phyloP scores from a whole-genome alignment of 2,888 invertebrate species.

The Mythimna impura region DNA sequence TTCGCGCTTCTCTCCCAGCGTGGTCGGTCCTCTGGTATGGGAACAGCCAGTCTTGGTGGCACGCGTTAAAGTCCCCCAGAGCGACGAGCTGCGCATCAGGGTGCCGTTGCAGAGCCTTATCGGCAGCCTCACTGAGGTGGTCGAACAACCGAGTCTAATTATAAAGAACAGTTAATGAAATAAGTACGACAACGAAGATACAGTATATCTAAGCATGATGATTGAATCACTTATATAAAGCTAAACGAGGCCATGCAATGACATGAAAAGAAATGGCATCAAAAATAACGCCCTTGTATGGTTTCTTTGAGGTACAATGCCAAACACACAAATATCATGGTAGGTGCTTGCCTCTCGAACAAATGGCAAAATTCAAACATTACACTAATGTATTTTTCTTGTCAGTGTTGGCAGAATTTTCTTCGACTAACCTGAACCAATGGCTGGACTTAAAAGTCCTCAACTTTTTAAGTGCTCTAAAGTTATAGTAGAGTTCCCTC shows the following conservation, averaged over 20 bases:
- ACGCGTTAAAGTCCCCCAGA: no score
- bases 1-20: no score
- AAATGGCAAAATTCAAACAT: conserved; percentile 43
- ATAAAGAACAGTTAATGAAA: not conserved
- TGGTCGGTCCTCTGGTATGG: no score
- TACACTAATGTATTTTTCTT: conserved; percentile 43
- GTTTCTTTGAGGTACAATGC: conserved; percentile 58
- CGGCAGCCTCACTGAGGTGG: no score
- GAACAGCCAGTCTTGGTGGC: no score
- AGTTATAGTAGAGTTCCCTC: conserved; percentile 56
- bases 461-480: conserved; percentile 62
- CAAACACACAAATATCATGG: conserved; percentile 45
- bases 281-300: conserved; percentile 43
- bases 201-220: not conserved
- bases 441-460: conserved; percentile 44
- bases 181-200: not conserved
- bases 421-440: conserved; percentile 29
- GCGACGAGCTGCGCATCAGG: no score
- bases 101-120: no score
- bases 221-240: conserved; percentile 43
- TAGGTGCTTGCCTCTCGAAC: conserved; percentile 27
- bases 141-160: no score
- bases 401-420: conserved; percentile 31
- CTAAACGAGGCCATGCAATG: conserved; percentile 48
- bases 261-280: conserved; percentile 42